Evolutionary conservation across 1,140 invertebrate genomes (phyloP).

Genomic region (Microplitis demolitor): DNA sequence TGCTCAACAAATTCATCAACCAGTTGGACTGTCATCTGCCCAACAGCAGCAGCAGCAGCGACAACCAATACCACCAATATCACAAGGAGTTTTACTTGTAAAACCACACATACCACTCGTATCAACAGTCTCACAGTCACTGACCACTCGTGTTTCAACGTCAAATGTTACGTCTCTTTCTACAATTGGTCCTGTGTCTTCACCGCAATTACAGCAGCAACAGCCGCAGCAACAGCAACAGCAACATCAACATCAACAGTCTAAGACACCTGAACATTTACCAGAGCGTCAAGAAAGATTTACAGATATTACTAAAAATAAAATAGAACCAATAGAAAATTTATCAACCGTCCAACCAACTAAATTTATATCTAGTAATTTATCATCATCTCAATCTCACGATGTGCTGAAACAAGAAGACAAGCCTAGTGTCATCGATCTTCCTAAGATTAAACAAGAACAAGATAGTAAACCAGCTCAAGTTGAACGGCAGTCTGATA

Average conservation of each 20-base stretch:
- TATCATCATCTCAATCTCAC: neutral
- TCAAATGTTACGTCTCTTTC: conserved; percentile 32
- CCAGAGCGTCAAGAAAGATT: conserved; percentile 19
- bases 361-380: neutral
- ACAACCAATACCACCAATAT: conserved; percentile 23
- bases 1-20: conserved; percentile 13
- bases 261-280: no score
- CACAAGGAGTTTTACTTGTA: conserved; percentile 32
- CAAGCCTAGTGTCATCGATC: conserved; percentile 14
- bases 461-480: conserved; percentile 11
- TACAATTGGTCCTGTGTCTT: neutral
- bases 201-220: neutral
- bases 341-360: neutral
- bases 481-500: neutral
- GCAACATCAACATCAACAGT: neutral
- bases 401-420: conserved; percentile 22
- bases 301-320: neutral
- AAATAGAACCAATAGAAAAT: conserved; percentile 1
- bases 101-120: conserved; percentile 47
- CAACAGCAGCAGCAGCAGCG: neutral
- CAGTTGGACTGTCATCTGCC: neutral
- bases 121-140: conserved; percentile 40
- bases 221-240: neutral
- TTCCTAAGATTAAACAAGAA: conserved; percentile 24
- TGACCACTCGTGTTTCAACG: conserved; percentile 38